Base-by-base conservation (phyloP, 2,888 invertebrate genomes). In the Pachycephus smyrnensis region DNA sequence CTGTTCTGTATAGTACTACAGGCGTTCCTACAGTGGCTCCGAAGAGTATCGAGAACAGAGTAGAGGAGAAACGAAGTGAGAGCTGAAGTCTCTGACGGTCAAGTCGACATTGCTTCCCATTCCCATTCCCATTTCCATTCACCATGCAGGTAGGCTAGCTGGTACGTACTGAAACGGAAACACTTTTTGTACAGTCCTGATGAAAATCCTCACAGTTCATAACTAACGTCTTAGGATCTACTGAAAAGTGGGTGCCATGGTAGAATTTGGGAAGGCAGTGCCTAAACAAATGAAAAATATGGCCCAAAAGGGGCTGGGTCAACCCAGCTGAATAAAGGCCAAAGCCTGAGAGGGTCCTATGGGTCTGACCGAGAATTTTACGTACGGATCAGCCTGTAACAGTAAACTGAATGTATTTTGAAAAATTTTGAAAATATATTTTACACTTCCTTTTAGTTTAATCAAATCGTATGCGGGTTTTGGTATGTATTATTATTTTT, bases 121-220 rank as follows among this genome's bases (percentile, higher is more conserved):
- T 84, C 80, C 83, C 86, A 87, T 33, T 33, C 33, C 33, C 74
- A 75, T 76, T 84, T 79, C 83, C 86, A 88, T 88, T 88, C 86
- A 86, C 84, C 82, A 80, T 79, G 75, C 85, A 84, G 83, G 85
- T 86, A 84, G 23, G 9, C 55, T 55, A 55, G 76, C 82, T 82
- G 84, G 82, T 80, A 83, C 83, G 80, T 80, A 80, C 79, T 84
- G 78, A 82, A 82, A 84, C 80, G 81, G 81, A 79, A 74, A 79
- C 78, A 78, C 79, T 78, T 84, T 83, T 84, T 76, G 84, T 85
- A 86, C 84, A 85, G 84, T 84, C 82, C 37, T 73, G 55, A 69
- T 75, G 73, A 80, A 85, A 80, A 55, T 55, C 55, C 55, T 23
- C 15, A 55, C 55, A 55, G 55, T 23, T 2, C 23, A 23, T 55